Evolutionary conservation across 2,888 invertebrate genomes (phyloP).

Genomic region (Tribolium freemani): DNA sequence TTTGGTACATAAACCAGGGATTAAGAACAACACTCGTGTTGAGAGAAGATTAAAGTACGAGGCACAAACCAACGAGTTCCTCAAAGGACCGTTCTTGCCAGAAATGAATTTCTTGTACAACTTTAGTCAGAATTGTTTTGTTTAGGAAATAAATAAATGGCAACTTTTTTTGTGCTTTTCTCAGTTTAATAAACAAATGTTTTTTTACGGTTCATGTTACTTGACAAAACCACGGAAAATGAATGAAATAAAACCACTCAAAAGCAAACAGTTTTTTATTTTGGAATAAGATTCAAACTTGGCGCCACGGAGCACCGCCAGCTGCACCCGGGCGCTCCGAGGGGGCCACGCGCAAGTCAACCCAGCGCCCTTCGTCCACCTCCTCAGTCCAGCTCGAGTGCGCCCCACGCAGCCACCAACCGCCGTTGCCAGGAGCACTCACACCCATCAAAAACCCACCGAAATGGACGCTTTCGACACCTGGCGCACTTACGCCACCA

Average conservation of each 20-base stretch:
- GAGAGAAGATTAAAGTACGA: too few species aligned
- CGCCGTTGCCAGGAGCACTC: conserved; percentile 50
- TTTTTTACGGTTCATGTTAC: too few species aligned
- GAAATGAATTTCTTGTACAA: too few species aligned
- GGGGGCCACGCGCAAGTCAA: conserved; percentile 67
- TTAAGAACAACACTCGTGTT: conserved; percentile 50
- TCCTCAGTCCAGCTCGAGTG: conserved; percentile 67
- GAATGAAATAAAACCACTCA: too few species aligned
- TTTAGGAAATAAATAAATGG: too few species aligned
- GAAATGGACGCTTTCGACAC: conserved; percentile 61
- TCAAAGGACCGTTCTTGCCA: too few species aligned
- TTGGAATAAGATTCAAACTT: conserved; percentile 2
- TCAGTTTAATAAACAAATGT: too few species aligned
- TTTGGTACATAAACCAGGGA: conserved; percentile 56
- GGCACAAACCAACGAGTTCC: too few species aligned
- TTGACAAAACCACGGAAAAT: too few species aligned
- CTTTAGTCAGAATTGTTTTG: too few species aligned
- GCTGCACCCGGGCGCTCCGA: conserved; percentile 59
- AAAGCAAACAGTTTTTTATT: too few species aligned
- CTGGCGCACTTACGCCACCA: conserved; percentile 74
- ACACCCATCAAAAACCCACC: background rate
- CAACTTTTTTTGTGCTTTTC: too few species aligned
- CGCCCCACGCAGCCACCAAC: conserved; percentile 63
- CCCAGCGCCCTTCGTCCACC: conserved; percentile 64
- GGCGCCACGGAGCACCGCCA: conserved; percentile 14